Evolutionary conservation across 2,113 vertebrate genomes (phyloP).

Genomic region (Mustela nigripes): DNA sequence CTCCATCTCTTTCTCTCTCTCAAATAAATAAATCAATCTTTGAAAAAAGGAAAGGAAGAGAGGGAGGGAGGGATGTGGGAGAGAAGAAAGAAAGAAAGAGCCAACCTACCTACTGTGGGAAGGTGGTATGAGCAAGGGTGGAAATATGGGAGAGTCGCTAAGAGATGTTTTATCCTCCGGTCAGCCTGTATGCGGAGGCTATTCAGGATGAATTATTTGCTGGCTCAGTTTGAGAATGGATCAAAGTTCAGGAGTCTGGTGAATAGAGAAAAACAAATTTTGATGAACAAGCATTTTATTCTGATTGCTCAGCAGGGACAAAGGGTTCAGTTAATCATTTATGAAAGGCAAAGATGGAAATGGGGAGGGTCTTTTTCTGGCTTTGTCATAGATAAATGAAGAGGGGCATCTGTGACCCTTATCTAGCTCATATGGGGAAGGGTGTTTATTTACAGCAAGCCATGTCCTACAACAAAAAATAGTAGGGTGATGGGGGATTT

Average conservation of each 20-base stretch:
- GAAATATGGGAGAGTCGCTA: neutral
- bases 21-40: neutral
- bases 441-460: neutral
- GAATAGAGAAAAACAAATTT: neutral
- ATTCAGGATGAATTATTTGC: neutral
- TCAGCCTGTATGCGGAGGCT: neutral
- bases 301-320: neutral
- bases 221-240: neutral
- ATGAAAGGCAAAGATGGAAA: neutral
- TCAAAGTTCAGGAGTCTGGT: neutral
- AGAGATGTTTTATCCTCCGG: neutral
- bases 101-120: fast-evolving
- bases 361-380: neutral
- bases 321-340: neutral
- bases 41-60: neutral
- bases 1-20: neutral
- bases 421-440: neutral
- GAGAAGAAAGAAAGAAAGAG: neutral
- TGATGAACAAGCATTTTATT: neutral
- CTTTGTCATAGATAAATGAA: neutral
- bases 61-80: fast-evolving
- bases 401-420: neutral
- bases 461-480: neutral
- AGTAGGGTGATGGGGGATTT: neutral
- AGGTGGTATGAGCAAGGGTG: neutral